Percentiles rank a stretch among this genome's conserved stretches.
Conservation (phyloP, 2,113 vertebrate genomes). For the Malurus cyaneus region DNA sequence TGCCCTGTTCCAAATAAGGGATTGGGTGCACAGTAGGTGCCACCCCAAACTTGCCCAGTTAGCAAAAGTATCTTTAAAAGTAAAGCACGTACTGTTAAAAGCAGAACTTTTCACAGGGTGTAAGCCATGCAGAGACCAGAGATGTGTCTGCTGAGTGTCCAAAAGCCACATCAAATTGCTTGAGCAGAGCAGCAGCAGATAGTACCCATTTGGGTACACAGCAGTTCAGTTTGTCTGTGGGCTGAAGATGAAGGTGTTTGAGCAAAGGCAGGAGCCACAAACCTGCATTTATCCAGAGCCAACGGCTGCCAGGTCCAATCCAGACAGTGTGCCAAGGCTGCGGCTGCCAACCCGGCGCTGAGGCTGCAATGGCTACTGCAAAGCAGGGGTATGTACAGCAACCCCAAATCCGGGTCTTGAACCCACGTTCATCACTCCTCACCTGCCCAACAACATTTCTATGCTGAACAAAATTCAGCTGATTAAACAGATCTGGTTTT, state of each 20-base stretch:
- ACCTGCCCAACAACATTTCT: accelerated
- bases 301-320: accelerated
- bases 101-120: not conserved
- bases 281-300: not conserved
- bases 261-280: not conserved
- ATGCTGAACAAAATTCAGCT: not conserved
- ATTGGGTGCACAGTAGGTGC: not conserved
- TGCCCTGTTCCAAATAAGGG: not conserved
- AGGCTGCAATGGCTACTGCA: not conserved
- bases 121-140: not conserved
- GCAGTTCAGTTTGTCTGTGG: not conserved
- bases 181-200: not conserved
- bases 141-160: not conserved
- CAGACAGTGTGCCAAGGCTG: accelerated
- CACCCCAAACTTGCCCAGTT: not conserved
- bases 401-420: not conserved
- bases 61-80: not conserved
- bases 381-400: not conserved
- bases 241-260: not conserved
- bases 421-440: not conserved
- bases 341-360: accelerated
- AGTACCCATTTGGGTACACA: not conserved
- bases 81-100: not conserved
- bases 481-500: not conserved
- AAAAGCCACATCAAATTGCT: not conserved